These are phyloP conservation scores for Orthosia gracilis DNA, from an alignment of 2,888 invertebrate genomes.

Conservation along the genomic window DNA sequence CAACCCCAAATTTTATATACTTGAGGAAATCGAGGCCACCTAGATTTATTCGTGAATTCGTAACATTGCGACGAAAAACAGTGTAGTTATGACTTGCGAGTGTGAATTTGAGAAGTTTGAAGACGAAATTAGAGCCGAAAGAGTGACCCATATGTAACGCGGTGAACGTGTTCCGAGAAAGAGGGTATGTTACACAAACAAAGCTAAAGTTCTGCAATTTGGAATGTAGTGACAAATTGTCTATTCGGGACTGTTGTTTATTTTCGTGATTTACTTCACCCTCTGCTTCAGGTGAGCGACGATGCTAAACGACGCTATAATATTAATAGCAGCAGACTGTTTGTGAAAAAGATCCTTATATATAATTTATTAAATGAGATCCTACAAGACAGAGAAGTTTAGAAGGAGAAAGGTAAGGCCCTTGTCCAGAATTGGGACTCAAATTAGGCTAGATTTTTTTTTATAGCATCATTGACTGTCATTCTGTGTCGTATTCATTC, in stretches of 20 bases:
- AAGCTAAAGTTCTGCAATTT: constrained; percentile 38
- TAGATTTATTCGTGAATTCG: constrained; percentile 68
- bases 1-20: constrained; percentile 60
- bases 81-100: constrained; percentile 34
- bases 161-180: constrained; percentile 83
- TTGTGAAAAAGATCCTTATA: background rate
- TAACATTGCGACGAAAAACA: constrained; percentile 29
- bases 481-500: background rate
- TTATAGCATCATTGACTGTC: background rate
- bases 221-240: constrained; percentile 45
- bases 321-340: constrained; percentile 2
- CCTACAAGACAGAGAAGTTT: too few relatives aligned
- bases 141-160: constrained; percentile 85
- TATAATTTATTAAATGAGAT: too few relatives aligned
- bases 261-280: constrained; percentile 37
- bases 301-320: constrained; percentile 8
- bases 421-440: too few relatives aligned
- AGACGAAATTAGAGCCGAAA: constrained; percentile 73
- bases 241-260: constrained; percentile 32
- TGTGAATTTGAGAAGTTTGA: constrained; percentile 65
- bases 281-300: constrained; percentile 10
- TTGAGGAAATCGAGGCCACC: constrained; percentile 71
- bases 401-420: too few relatives aligned
- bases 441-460: too few relatives aligned
- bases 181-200: constrained; percentile 78